Evolutionary conservation across 2,797 vertebrate species (phyloP).

Genomic region (Coregonus suidteri): DNA sequence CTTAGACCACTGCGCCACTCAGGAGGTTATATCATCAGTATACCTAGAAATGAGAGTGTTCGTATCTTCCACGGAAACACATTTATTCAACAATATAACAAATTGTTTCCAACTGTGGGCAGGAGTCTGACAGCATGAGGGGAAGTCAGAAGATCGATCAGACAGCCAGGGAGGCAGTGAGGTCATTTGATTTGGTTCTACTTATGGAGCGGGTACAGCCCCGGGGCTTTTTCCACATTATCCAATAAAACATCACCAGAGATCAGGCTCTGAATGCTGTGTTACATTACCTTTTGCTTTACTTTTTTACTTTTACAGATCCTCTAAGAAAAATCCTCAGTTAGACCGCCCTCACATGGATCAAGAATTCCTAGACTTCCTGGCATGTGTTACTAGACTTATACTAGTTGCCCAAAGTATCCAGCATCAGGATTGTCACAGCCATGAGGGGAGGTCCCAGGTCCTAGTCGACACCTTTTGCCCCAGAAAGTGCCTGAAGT

Average conservation of each 20-base stretch:
- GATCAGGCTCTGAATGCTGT: slow-evolving; percentile 29
- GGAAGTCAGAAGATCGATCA: slow-evolving; percentile 59
- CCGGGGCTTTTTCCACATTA: slow-evolving; percentile 80
- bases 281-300: slow-evolving; percentile 15
- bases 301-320: neutral
- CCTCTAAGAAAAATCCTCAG: neutral
- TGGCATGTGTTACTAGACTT: neutral
- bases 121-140: slow-evolving; percentile 42
- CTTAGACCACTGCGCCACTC: too few species aligned
- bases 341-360: neutral
- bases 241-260: slow-evolving; percentile 63
- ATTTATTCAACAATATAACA: slow-evolving; percentile 40
- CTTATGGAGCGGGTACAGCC: slow-evolving; percentile 67
- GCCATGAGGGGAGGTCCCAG: neutral
- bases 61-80: neutral
- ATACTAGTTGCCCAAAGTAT: neutral
- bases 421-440: neutral
- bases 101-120: slow-evolving; percentile 55
- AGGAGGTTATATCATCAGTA: neutral
- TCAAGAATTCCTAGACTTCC: neutral
- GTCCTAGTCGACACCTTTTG: neutral
- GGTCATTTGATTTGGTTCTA: slow-evolving; percentile 72
- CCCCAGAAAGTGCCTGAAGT: neutral
- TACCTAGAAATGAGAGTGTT: neutral
- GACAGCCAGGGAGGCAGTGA: slow-evolving; percentile 56